These are phyloP conservation scores for Tarsius wallacei DNA, from an alignment of 2,797 vertebrate species.

Conservation along the genomic window DNA sequence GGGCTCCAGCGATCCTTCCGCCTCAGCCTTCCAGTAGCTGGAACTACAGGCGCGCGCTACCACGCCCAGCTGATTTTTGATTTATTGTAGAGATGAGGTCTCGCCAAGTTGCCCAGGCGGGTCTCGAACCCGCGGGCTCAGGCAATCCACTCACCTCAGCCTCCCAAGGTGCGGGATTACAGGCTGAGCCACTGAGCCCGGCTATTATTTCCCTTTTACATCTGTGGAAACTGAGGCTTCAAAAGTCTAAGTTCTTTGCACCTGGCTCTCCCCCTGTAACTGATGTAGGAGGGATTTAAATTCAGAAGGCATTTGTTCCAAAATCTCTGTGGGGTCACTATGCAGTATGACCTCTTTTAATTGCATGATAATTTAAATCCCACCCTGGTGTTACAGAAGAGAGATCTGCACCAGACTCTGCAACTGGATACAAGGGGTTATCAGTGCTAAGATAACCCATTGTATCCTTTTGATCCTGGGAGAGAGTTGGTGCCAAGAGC, in stretches of 20 bases:
- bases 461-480: not conserved
- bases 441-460: not conserved
- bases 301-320: not conserved
- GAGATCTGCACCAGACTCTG: not conserved
- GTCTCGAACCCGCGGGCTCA: no score
- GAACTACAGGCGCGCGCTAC: no score
- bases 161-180: no score
- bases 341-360: not conserved
- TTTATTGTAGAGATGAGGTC: no score
- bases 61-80: no score
- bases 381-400: not conserved
- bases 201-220: no score
- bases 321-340: not conserved
- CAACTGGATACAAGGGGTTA: not conserved
- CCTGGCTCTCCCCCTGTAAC: not conserved
- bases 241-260: not conserved
- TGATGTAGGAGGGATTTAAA: not conserved
- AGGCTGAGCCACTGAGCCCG: no score
- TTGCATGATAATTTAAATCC: not conserved
- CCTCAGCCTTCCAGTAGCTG: no score
- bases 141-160: no score
- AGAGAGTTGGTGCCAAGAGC: not conserved
- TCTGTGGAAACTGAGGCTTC: not conserved
- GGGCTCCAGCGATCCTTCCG: no score
- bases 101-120: no score